Evolutionary conservation across 2,113 vertebrate genomes (phyloP), one percentile per base, ranked within the genome.

Genomic region (Chloroceryle aenea): DNA sequence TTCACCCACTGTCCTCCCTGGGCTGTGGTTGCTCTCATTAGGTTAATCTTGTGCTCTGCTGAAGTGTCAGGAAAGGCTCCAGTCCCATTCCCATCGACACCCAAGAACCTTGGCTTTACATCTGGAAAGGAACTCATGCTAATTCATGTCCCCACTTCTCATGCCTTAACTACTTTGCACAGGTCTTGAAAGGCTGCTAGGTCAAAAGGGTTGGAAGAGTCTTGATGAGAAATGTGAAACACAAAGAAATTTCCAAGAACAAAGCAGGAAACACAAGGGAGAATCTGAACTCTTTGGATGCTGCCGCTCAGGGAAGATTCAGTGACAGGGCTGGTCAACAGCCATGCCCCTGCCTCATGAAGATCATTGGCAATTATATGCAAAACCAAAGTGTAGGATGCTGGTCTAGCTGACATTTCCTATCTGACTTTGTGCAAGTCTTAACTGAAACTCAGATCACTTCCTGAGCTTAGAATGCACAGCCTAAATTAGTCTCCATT

Each of bases 341-440:
- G 30, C 4, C 68, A 25, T 29, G n/a, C 10, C 32, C 19, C 34
- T 23, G 14, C 29, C 75, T 64, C 10, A 52, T 0, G 12, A 61
- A 85, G 32, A 62, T 23, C 29, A 22, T 9, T 2, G 7, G 36
- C 19, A 3, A 4, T 0, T 7, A 34, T 0, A 21, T 2, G 2
- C 4, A 32, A 52, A 64, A 50, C 7, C 14, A 14, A 52, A 23
- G 7, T 0, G 8, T 1, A 75, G 22, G 10, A 34, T 4, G 0
- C 19, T 32, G 43, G 10, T 22, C 23, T 32, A 30, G 7, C 36
- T 71, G 59, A 45, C 1, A 1, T 50, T 19, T 34, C 13, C 29
- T 9, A 2, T 4, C 11, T 21, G 50, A 52, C 45, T 59, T 19
- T 17, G 15, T 32, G 8, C 10, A 72, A 72, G 10, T 45, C 56